Evolutionary conservation across 1,140 invertebrate genomes (phyloP).

Genomic region (Arctopsyche grandis): DNA sequence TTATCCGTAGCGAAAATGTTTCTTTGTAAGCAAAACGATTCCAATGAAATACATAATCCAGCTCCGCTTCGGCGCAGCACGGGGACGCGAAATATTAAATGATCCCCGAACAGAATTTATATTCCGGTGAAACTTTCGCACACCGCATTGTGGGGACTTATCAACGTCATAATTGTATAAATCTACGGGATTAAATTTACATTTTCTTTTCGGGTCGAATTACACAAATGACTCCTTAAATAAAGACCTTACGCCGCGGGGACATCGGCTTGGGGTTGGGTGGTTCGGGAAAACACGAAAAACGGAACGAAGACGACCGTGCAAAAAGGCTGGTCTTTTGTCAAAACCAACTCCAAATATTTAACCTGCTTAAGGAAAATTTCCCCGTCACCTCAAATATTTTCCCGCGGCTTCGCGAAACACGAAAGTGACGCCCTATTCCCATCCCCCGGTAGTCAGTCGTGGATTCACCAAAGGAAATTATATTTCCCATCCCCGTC

Average conservation of each 20-base stretch:
- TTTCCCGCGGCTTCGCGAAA: slow-evolving; percentile 1
- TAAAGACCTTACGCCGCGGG: slow-evolving; percentile 5
- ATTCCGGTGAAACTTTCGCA: background rate
- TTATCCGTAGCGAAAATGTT: slow-evolving; percentile 5
- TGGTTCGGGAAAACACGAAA: too few relatives aligned
- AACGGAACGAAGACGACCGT: background rate
- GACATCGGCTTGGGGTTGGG: too few relatives aligned
- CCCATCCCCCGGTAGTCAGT: background rate
- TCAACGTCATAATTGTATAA: slow-evolving; percentile 37
- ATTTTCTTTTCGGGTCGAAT: slow-evolving; percentile 22
- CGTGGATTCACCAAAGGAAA: slow-evolving; percentile 15
- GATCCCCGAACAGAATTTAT: background rate
- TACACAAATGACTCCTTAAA: slow-evolving; percentile 30
- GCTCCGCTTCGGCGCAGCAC: background rate
- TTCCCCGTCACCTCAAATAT: slow-evolving; percentile 39
- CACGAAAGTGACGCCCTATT: background rate
- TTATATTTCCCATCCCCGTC: slow-evolving; percentile 21
- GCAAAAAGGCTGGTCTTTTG: slow-evolving; percentile 4
- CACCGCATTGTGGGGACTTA: slow-evolving; percentile 24
- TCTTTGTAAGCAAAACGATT: slow-evolving; percentile 4
- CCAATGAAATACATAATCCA: background rate
- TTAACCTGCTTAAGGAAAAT: slow-evolving; percentile 41
- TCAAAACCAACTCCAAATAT: slow-evolving; percentile 36
- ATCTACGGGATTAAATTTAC: slow-evolving; percentile 28
- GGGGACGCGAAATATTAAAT: slow-evolving; percentile 12